These are phyloP conservation scores for Sturnus vulgaris DNA, from an alignment of 2,113 vertebrate genomes.

Conservation along the genomic window DNA sequence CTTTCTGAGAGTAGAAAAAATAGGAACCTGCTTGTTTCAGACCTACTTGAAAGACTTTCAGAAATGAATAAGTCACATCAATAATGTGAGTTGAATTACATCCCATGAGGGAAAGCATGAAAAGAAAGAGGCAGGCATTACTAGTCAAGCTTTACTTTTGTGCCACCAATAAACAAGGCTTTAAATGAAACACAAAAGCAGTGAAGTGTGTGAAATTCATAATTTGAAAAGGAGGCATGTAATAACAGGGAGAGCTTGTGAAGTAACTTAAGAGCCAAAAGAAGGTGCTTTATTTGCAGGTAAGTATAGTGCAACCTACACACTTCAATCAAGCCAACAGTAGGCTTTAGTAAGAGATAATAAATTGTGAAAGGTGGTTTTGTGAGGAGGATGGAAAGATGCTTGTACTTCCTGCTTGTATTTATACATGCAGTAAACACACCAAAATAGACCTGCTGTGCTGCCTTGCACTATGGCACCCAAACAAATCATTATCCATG, in stretches of 20 bases:
- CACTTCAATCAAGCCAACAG: constrained; percentile 51
- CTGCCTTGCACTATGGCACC: background rate
- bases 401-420: background rate
- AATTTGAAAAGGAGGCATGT: background rate
- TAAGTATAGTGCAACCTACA: constrained; percentile 51
- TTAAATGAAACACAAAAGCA: constrained; percentile 21
- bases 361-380: constrained; percentile 13
- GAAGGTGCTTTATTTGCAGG: constrained; percentile 46
- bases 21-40: background rate
- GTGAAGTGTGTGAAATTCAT: background rate
- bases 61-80: background rate
- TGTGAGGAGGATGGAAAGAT: constrained; percentile 3
- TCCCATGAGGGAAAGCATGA: background rate
- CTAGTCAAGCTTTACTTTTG: background rate
- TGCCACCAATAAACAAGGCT: background rate
- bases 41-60: background rate
- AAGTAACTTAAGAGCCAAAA: constrained; percentile 21
- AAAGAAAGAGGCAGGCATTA: background rate
- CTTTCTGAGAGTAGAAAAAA: background rate
- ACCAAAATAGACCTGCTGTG: background rate
- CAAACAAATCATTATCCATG: background rate
- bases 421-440: constrained; percentile 26
- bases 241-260: constrained; percentile 3
- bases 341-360: constrained; percentile 37
- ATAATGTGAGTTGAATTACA: constrained; percentile 1